Percentiles rank a stretch among this genome's conserved stretches.
Evolutionary conservation across 2,797 vertebrate genomes (phyloP).

Genomic region (Sebastes elongatus): DNA sequence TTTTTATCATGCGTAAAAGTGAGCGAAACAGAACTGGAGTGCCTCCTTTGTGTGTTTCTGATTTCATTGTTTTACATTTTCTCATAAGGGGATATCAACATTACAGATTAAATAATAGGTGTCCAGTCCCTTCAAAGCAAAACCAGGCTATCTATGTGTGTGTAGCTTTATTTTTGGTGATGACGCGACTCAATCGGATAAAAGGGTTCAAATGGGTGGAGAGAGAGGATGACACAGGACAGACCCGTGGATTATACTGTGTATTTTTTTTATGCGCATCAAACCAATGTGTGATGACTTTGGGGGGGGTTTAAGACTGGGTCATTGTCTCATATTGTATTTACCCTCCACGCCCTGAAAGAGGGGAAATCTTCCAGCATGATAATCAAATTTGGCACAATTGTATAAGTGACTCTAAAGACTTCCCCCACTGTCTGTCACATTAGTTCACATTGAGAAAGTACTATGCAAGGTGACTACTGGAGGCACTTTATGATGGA

Average conservation of each 20-base stretch:
- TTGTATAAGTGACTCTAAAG: neutral
- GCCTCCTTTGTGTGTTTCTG: conserved; percentile 6
- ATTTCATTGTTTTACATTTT: neutral
- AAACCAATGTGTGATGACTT: conserved; percentile 19
- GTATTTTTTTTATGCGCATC: conserved; percentile 2
- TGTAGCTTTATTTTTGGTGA: neutral
- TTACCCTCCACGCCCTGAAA: conserved; percentile 9
- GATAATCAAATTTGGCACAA: conserved; percentile 16
- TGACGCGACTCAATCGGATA: conserved; percentile 33
- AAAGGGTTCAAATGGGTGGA: conserved; percentile 32
- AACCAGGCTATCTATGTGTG: neutral
- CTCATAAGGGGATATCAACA: neutral
- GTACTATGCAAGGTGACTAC: neutral
- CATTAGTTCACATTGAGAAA: neutral
- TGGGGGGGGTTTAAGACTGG: neutral
- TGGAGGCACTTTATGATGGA: neutral
- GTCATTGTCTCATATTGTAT: neutral
- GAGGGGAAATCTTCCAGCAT: neutral
- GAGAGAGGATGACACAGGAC: conserved; percentile 3
- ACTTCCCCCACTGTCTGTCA: neutral
- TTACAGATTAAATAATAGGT: neutral
- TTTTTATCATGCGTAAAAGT: neutral
- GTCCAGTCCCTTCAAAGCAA: neutral
- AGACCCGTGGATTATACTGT: conserved; percentile 18
- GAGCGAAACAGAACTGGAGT: neutral